These are phyloP conservation scores for Corythoichthys intestinalis DNA, from an alignment of 2,113 vertebrate species.

Conservation along the genomic window DNA sequence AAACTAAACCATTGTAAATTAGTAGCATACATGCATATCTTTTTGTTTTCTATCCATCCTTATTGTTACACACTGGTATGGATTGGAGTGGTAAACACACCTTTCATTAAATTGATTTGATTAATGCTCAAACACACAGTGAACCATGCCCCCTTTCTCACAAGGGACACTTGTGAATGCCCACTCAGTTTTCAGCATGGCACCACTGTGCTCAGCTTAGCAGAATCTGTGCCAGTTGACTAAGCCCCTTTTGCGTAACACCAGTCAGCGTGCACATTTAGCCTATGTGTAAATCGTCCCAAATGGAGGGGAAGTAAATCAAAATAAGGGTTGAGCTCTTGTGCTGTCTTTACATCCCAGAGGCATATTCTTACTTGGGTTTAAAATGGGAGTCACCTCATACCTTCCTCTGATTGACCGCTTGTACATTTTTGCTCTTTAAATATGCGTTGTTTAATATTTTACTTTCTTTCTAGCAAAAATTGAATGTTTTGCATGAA, in stretches of 20 bases:
- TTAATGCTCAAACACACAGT: background rate
- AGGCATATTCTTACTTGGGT: background rate
- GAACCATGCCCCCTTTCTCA: background rate
- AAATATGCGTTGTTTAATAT: no score
- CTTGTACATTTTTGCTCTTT: no score
- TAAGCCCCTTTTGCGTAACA: conserved; percentile 57
- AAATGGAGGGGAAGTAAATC: conserved; percentile 5
- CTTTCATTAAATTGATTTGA: no score
- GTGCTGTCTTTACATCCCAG: background rate
- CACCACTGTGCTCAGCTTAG: conserved; percentile 37
- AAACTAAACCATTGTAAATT: no score
- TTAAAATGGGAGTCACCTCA: no score
- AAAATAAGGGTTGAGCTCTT: background rate
- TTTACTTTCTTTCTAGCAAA: no score
- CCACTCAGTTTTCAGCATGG: conserved; percentile 40
- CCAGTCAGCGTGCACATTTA: background rate
- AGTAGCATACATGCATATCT: background rate
- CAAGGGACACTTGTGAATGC: conserved; percentile 33
- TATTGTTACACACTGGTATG: background rate
- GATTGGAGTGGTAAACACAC: background rate
- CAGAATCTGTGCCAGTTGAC: conserved; percentile 58
- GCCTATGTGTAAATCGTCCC: conserved; percentile 5
- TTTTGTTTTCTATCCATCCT: background rate
- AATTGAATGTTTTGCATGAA: no score
- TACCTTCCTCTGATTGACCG: no score